Evolutionary conservation across 2,113 vertebrate genomes (phyloP), one percentile per base, ranked within the genome.

Genomic region (Campylorhamphus procurvoides): DNA sequence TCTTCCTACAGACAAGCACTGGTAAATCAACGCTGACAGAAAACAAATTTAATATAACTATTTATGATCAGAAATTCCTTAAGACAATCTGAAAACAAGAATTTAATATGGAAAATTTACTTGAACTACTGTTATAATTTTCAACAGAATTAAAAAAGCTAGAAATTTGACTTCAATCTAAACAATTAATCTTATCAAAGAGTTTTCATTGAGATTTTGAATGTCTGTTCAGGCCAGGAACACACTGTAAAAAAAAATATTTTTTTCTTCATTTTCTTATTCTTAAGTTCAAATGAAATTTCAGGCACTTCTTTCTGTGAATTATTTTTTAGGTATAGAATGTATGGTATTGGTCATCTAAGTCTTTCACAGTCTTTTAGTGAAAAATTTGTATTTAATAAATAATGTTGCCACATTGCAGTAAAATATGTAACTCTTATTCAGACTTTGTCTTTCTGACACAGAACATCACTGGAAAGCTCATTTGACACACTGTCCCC

Each of bases 51-150:
- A 58, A 15, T 59, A 50, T 37, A 20, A 20, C 0, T 33, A 47
- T 83, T 95, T 55, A 56, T 55, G 9, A 76, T 50, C 23, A 29
- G 10, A 18, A 89, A 23, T 13, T 52, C 35, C 50, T 73, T n/a
- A 49, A 75, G 16, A 56, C 1, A 52, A 18, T 40, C 20, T 35
- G 17, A 76, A 74, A 79, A 59, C 0, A 1, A 50, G 3, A 68
- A 69, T 71, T 44, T 46, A 28, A 42, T 46, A 50, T 18, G 5
- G 4, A n/a, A 74, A 89, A 44, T 37, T 63, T 52, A 58, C 7
- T 37, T 64, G 2, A 73, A 47, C 2, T 27, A 14, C 6, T 6
- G 0, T 33, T 46, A 46, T 5, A 3, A 31, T n/a, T 63, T 17
- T 80, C 39, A 66, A 58, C 2, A 39, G 14, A 82, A 50, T 55